These are phyloP conservation scores for Danionella cerebrum DNA, from an alignment of 2,113 vertebrate genomes.

Conservation along the genomic window DNA sequence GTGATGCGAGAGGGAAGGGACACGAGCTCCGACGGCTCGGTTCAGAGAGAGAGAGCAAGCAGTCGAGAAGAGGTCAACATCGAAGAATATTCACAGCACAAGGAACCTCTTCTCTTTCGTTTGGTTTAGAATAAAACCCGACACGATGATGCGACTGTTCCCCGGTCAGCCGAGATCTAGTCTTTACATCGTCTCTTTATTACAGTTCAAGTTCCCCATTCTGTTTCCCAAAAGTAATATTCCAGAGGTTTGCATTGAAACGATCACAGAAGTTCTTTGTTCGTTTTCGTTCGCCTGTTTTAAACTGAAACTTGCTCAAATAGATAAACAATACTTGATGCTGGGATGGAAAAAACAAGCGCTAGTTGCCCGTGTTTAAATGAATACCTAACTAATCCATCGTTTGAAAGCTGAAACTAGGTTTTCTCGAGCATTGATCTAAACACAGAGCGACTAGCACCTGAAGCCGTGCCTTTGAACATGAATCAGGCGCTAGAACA, in stretches of 20 bases:
- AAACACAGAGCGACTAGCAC: neutral
- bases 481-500: neutral
- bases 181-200: neutral
- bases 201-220: too few species aligned
- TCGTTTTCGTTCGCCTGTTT: too few species aligned
- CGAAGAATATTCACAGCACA: constrained; percentile 32
- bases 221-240: too few species aligned
- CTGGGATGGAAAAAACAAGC: too few species aligned
- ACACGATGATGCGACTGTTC: neutral
- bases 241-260: too few species aligned
- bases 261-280: too few species aligned
- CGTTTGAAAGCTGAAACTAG: too few species aligned
- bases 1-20: constrained; percentile 43
- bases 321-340: too few species aligned
- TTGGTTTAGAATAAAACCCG: neutral
- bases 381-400: too few species aligned
- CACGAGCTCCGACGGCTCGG: constrained; percentile 33
- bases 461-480: constrained; percentile 21
- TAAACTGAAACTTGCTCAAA: too few species aligned
- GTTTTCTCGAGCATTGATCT: too few species aligned
- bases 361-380: too few species aligned
- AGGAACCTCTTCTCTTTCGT: neutral
- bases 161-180: neutral
- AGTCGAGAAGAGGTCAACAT: neutral
- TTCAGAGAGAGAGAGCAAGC: constrained; percentile 23